Base-by-base conservation (phyloP, 2,113 vertebrate genomes). In the Rhabdornis inornatus region DNA sequence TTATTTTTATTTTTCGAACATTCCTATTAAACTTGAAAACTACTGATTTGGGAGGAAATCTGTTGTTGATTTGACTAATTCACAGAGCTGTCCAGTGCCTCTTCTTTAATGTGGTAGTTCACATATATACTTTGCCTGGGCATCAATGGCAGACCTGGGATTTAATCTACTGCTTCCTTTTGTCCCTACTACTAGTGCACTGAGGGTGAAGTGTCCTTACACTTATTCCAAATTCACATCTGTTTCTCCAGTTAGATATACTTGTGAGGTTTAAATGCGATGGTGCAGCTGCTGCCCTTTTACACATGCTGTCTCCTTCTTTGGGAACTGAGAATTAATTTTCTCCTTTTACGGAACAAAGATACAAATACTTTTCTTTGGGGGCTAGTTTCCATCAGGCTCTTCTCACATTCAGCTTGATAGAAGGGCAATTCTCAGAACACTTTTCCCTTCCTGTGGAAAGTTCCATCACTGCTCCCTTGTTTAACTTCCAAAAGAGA, bases 271-370 rank as follows among this genome's bases (percentile, higher is more conserved):
- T 89, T 49, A 59, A 49, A 87, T 63, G 33, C 47, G 50, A 80
- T 40, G 11, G 33, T 80, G 87, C 93, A 95, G 90, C 82, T 96
- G 84, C 90, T 95, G 71, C 50, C 33, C 74, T 95, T 91, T 95
- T 77, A 50, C 59, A 77, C 30, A 63, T 27, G 27, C 9, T 72
- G 66, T 55, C 35, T 90, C 13, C 39, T 91, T 81, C 49, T 94
- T 69, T 71, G 82, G 70, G 83, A 49, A 78, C 5, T 6, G 81
- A 88, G 39, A 91, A 83, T 70, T 78, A 30, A 30, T 92, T 86
- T 90, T 94, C 31, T 83, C 28, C 39, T 88, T 83, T 74, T 88
- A 70, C 13, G 61, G 56, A 85, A 59, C 6, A 85, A 91, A 63
- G 63, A 47, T 71, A 55, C 18, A 74, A 66, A 83, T 37, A 42